Evolutionary conservation across 1,140 invertebrate genomes (phyloP).

Genomic region (Brachionus koreanus): DNA sequence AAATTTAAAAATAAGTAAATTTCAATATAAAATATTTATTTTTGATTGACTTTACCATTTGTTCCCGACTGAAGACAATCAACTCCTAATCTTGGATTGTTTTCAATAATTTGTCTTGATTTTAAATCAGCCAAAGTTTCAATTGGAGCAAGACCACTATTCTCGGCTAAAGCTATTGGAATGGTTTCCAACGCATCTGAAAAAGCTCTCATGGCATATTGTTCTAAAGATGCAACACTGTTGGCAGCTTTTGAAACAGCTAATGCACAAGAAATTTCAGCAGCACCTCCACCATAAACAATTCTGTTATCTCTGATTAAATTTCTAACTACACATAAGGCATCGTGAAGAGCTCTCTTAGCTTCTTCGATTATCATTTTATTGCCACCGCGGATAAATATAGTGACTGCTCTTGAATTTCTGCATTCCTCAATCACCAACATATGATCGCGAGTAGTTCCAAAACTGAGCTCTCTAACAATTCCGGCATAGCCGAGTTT

Average conservation of each 20-base stretch:
- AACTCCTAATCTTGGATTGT: conserved; percentile 82
- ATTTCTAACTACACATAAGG: conserved; percentile 91
- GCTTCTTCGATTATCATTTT: conserved; percentile 98
- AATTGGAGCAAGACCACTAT: conserved; percentile 86
- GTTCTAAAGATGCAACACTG: conserved; percentile 70
- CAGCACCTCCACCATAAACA: conserved; percentile 93
- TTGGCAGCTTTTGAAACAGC: conserved; percentile 76
- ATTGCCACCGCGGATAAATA: conserved; percentile 93
- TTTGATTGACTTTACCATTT: conserved; percentile 63
- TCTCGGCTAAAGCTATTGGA: conserved; percentile 92
- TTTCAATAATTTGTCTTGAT: conserved; percentile 75
- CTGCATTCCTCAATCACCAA: conserved; percentile 95
- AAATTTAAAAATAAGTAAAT: not conserved
- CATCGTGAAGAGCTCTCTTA: conserved; percentile 94
- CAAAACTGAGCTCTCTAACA: conserved; percentile 87
- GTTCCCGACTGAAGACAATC: conserved; percentile 87
- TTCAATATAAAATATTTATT: not conserved
- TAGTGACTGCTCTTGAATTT: conserved; percentile 92
- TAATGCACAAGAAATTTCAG: conserved; percentile 89
- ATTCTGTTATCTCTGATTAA: conserved; percentile 85
- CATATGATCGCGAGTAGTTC: conserved; percentile 95
- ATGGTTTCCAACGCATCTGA: conserved; percentile 90
- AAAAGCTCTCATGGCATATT: conserved; percentile 93
- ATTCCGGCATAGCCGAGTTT: conserved; percentile 90
- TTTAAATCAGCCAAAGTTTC: conserved; percentile 88